phyloP scores from a whole-genome alignment of 2,888 invertebrate genomes.

The Acheta domesticus region DNA sequence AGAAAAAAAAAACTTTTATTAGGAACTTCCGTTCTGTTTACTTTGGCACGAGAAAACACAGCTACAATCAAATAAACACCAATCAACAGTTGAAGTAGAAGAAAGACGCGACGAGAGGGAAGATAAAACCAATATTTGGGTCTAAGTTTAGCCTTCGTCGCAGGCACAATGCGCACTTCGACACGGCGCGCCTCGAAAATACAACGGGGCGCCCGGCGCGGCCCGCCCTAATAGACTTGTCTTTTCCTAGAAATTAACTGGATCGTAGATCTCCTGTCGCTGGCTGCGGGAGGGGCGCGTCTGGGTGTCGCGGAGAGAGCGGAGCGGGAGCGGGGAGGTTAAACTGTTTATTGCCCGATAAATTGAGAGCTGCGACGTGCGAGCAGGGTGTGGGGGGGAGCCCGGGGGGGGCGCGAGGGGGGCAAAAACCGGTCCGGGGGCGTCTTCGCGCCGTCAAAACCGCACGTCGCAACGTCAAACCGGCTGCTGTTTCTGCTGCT shows the following conservation, averaged over 20 bases:
- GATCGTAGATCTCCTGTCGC: neutral
- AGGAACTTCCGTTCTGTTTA: constrained; percentile 3
- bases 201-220: neutral
- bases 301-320: neutral
- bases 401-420: no score
- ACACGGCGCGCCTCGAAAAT: neutral
- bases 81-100: constrained; percentile 8
- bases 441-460: no score
- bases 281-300: neutral
- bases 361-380: neutral
- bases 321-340: constrained; percentile 3
- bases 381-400: neutral
- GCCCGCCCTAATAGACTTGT: constrained; percentile 2
- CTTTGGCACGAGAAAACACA: constrained; percentile 18
- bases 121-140: constrained; percentile 18
- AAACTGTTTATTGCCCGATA: constrained; percentile 18
- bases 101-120: neutral
- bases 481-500: no score
- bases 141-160: neutral
- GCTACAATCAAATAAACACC: constrained; percentile 18
- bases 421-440: no score
- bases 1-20: no score
- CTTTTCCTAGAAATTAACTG: constrained; percentile 18
- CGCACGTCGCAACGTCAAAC: no score
- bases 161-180: neutral